Base-by-base conservation (phyloP, 2,888 invertebrate species). In the Malthinus flaveolus region DNA sequence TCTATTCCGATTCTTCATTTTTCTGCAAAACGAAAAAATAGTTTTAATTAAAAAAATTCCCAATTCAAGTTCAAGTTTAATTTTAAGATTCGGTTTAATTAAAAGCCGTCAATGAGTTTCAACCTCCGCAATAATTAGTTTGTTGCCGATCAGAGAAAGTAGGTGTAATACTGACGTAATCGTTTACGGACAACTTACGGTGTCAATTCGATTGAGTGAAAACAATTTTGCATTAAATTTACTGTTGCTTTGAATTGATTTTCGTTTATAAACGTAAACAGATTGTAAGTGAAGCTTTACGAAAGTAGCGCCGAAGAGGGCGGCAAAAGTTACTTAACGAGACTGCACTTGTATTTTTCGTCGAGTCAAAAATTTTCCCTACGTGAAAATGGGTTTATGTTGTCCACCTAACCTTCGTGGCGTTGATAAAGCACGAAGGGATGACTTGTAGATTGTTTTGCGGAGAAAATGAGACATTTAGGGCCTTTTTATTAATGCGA, bases 1-100 rank as follows among this genome's bases (percentile, higher is more conserved):
- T 50, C 68, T 68, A 63, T 72, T 73, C 64, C 69, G 69, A 54
- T 68, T 69, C 57, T 70, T 72, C 75, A 75, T 76, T 61, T 23
- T 61, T 72, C 73, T 74, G 70, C 37, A 73, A 72, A 52, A 64
- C 59, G 65, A 52, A 47, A 45, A 35, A 49, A 54, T 52, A 36
- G 11, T 9, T 32, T 12, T 32, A 32, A 42, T 34, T 51, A 57
- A 51, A 56, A 46, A 7, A 55, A 59, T n/a, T n/a, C 50, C 35
- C 50, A 49, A 51, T 23, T 39, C 44, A 32, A 57, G 45, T 42
- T 50, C 36, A 50, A 46, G 47, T 45, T 50, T 34, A 45, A 32
- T 39, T 31, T 49, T 23, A 44, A 45, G 50, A 48, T 47, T 36
- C 44, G 56, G 52, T 56, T 57, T 56, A 57, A 61, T 61, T 56